These are phyloP conservation scores for Tineola bisselliella DNA, from an alignment of 2,888 invertebrate genomes.

Conservation along the genomic window DNA sequence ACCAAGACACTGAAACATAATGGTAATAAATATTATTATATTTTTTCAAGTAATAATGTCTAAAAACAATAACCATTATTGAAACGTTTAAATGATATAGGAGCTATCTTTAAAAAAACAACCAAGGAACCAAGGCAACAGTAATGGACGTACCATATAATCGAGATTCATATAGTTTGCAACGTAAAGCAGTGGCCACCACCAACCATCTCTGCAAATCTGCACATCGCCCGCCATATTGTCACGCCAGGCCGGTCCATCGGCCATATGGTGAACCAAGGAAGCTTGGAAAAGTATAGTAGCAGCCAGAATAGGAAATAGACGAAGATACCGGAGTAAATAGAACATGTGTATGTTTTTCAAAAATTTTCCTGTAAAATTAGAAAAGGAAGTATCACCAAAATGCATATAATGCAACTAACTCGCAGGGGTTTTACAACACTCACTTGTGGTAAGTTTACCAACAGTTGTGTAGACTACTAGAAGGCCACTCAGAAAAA, in stretches of 20 bases:
- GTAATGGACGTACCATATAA: slow-evolving; percentile 24
- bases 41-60: too few relatives aligned
- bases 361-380: slow-evolving; percentile 23
- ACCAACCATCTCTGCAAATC: slow-evolving; percentile 53
- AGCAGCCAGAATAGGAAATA: slow-evolving; percentile 36
- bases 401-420: background rate
- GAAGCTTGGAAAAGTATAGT: slow-evolving; percentile 34
- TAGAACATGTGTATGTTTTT: slow-evolving; percentile 32
- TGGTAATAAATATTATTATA: background rate
- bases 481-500: slow-evolving; percentile 19
- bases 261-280: slow-evolving; percentile 26
- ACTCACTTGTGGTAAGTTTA: slow-evolving; percentile 18
- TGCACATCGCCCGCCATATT: slow-evolving; percentile 33
- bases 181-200: slow-evolving; percentile 53
- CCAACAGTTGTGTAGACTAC: slow-evolving; percentile 17
- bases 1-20: slow-evolving; percentile 32
- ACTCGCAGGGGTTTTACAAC: background rate
- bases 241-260: slow-evolving; percentile 35
- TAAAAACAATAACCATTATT: too few relatives aligned
- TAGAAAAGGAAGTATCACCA: background rate
- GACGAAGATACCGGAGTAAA: slow-evolving; percentile 32
- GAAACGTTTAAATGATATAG: too few relatives aligned
- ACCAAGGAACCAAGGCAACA: background rate
- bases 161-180: slow-evolving; percentile 51
- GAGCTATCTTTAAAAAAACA: too few relatives aligned